Percentiles rank a stretch among this genome's conserved stretches.
Evolutionary conservation across 2,888 invertebrate genomes (phyloP).

Genomic region (Netelia virgata): DNA sequence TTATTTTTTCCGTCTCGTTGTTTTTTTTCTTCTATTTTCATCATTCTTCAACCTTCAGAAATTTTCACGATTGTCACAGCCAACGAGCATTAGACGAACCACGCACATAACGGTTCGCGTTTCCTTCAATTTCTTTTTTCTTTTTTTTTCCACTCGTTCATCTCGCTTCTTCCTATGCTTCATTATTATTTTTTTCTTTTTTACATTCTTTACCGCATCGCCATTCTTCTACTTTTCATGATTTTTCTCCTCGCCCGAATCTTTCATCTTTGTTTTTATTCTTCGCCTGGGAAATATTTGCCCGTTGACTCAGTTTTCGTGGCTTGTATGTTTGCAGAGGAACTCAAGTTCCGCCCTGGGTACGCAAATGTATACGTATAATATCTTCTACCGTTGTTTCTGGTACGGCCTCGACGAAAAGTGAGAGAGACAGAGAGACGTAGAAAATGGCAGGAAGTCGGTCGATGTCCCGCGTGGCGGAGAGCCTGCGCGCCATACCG

Average conservation of each 20-base stretch:
- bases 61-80: not conserved
- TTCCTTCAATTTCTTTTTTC: conserved; percentile 47
- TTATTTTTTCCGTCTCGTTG: not conserved
- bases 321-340: not conserved
- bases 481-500: conserved; percentile 43
- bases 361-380: not conserved
- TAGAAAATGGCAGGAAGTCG: conserved; percentile 83
- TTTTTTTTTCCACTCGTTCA: conserved; percentile 8
- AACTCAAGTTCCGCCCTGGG: not conserved
- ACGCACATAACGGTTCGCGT: conserved; percentile 44
- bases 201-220: conserved; percentile 1
- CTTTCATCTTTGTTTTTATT: conserved; percentile 3
- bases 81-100: not conserved
- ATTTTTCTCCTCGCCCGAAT: conserved; percentile 18
- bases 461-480: conserved; percentile 75
- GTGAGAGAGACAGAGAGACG: conserved; percentile 48
- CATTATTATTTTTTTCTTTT: conserved; percentile 9
- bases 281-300: conserved; percentile 13
- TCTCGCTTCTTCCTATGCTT: conserved; percentile 41
- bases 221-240: conserved; percentile 17
- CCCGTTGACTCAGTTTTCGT: conserved; percentile 1
- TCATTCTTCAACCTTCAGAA: conserved; percentile 1
- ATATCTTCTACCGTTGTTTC: conserved; percentile 54
- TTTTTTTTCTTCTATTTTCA: not conserved
- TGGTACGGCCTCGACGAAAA: conserved; percentile 67